Evolutionary conservation across 2,888 invertebrate species (phyloP).

Genomic region (Rugalucina vietnamica): DNA sequence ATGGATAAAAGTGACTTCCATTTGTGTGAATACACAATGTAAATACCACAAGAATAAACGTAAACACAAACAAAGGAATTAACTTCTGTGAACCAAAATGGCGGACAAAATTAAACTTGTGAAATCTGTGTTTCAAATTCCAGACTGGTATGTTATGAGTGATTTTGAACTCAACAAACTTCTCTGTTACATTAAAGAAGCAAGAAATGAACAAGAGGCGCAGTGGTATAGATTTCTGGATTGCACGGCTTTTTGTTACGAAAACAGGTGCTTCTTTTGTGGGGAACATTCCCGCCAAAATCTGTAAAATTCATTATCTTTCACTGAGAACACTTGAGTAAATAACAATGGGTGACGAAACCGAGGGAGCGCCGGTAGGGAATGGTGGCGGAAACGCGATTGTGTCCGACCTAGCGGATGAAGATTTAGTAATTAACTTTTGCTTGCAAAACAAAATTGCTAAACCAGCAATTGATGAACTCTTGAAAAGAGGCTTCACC

Average conservation of each 20-base stretch:
- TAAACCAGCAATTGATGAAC: background rate
- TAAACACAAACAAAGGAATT: no score
- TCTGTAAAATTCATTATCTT: no score
- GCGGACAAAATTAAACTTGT: background rate
- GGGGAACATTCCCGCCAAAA: background rate
- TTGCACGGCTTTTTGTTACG: background rate
- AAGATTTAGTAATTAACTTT: background rate
- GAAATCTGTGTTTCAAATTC: background rate
- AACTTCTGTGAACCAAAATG: no score
- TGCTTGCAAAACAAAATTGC: background rate
- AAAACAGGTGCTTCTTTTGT: background rate
- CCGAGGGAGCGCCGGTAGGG: background rate
- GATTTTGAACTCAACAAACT: background rate
- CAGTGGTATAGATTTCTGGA: background rate
- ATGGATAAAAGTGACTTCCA: no score
- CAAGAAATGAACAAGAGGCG: background rate
- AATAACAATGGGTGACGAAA: no score
- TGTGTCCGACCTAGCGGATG: background rate
- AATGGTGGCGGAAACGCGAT: background rate
- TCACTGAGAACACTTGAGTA: background rate
- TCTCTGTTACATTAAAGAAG: background rate
- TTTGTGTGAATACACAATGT: no score
- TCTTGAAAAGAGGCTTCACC: background rate
- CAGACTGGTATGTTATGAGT: background rate
- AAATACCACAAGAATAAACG: no score